These are phyloP conservation scores for Acanthurus leucopareius DNA, from an alignment of 2,797 vertebrate species.

Conservation along the genomic window DNA sequence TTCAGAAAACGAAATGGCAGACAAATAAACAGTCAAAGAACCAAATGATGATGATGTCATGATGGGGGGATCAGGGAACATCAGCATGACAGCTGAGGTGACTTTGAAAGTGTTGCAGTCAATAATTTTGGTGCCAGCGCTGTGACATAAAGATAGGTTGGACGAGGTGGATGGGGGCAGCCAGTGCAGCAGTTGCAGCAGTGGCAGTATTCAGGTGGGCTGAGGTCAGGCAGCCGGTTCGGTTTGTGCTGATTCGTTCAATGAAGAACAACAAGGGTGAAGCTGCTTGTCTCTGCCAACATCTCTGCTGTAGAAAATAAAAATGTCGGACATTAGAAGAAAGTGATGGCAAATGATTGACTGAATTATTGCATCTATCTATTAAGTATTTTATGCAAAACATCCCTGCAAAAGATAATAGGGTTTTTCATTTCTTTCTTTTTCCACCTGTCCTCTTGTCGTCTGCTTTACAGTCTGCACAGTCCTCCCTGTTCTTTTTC, in stretches of 20 bases:
- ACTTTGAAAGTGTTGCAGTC: slow-evolving; percentile 79
- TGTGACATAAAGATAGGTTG: slow-evolving; percentile 44
- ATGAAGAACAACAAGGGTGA: neutral
- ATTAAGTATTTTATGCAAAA: neutral
- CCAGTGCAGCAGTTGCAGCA: slow-evolving; percentile 15
- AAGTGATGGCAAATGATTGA: neutral
- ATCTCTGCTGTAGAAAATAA: rapidly evolving
- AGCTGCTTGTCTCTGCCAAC: neutral
- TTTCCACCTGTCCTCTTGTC: neutral
- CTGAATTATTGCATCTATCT: neutral
- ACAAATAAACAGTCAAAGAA: slow-evolving; percentile 22
- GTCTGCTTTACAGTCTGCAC: neutral
- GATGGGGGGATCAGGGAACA: neutral
- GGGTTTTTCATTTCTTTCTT: slow-evolving; percentile 2
- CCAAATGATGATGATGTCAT: neutral
- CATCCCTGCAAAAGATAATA: neutral
- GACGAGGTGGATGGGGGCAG: slow-evolving; percentile 15
- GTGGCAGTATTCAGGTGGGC: slow-evolving; percentile 29
- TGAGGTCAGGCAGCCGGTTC: slow-evolving; percentile 17
- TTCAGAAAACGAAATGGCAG: slow-evolving; percentile 15
- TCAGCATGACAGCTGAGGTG: slow-evolving; percentile 66
- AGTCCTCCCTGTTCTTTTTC: neutral
- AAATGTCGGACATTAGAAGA: neutral
- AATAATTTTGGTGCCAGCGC: slow-evolving; percentile 70
- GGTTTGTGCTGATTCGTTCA: slow-evolving; percentile 50